Percentiles rank a stretch among this genome's conserved stretches.
phyloP scores from a whole-genome alignment of 1,140 invertebrate species.

The Drosophila nigrodunni region DNA sequence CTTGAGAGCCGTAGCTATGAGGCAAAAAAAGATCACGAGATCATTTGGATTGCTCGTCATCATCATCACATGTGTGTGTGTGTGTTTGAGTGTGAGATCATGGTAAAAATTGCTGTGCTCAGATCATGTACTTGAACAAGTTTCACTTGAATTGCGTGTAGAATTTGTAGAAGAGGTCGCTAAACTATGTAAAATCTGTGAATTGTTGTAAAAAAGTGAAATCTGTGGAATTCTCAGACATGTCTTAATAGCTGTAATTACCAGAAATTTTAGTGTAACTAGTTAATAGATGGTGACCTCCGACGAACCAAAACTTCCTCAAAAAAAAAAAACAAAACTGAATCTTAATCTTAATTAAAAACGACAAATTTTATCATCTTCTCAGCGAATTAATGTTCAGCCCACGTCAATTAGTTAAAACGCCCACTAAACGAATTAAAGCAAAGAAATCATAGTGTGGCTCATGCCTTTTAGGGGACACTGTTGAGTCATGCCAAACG shows the following conservation, averaged over 20 bases:
- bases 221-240: conserved; percentile 32
- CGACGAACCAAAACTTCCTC: conserved; percentile 27
- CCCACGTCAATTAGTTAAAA: conserved; percentile 65
- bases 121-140: conserved; percentile 23
- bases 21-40: conserved; percentile 28
- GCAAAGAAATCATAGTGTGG: conserved; percentile 14
- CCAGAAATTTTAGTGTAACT: not conserved
- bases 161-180: conserved; percentile 22
- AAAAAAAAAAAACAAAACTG: conserved; percentile 28
- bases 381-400: conserved; percentile 58
- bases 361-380: conserved; percentile 39
- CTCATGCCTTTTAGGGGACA: conserved; percentile 47
- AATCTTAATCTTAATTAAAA: conserved; percentile 68
- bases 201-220: conserved; percentile 43
- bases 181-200: conserved; percentile 40
- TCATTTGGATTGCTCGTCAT: conserved; percentile 31
- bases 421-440: conserved; percentile 54
- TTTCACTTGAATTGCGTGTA: conserved; percentile 33
- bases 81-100: conserved; percentile 61
- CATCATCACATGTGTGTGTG: not conserved
- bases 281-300: conserved; percentile 52
- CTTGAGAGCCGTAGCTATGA: conserved; percentile 5
- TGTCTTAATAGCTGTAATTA: conserved; percentile 27
- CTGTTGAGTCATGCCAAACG: conserved; percentile 58
- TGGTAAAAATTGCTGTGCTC: conserved; percentile 46